phyloP scores from a whole-genome alignment of 2,888 invertebrate genomes.

The Zaprionus obscuricornis region DNA sequence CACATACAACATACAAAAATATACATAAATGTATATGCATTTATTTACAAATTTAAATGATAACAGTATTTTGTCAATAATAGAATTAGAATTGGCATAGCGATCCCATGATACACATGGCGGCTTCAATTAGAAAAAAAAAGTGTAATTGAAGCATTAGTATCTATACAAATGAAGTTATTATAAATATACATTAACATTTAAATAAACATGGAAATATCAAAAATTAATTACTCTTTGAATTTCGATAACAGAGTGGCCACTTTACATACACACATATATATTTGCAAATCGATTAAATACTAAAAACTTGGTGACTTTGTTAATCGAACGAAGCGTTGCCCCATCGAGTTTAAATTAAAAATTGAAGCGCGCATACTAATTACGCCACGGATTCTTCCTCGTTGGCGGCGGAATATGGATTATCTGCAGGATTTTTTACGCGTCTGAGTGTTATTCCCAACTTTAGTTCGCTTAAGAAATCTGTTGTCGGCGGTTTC shows the following conservation, averaged over 20 bases:
- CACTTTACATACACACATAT: too few species aligned
- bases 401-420: constrained; percentile 52
- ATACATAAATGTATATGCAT: too few species aligned
- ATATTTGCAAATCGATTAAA: constrained; percentile 2
- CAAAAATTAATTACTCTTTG: too few species aligned
- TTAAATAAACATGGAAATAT: too few species aligned
- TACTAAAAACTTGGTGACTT: constrained; percentile 8
- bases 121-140: too few species aligned
- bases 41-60: constrained; percentile 24
- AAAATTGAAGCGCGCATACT: constrained; percentile 18
- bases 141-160: too few species aligned
- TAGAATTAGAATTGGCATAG: constrained; percentile 5
- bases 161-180: too few species aligned
- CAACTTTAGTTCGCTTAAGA: constrained; percentile 70
- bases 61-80: constrained; percentile 19
- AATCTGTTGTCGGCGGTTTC: constrained; percentile 67
- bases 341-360: constrained; percentile 6
- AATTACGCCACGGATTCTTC: constrained; percentile 69
- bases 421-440: constrained; percentile 69
- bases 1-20: too few species aligned
- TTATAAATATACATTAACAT: too few species aligned
- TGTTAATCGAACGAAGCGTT: constrained; percentile 19
- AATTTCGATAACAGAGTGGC: constrained; percentile 15
- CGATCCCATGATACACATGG: too few species aligned
- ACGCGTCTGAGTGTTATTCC: constrained; percentile 67